Evolutionary conservation across 2,888 invertebrate genomes (phyloP), one percentile per base, ranked within the genome.

Genomic region (Sipha maydis): DNA sequence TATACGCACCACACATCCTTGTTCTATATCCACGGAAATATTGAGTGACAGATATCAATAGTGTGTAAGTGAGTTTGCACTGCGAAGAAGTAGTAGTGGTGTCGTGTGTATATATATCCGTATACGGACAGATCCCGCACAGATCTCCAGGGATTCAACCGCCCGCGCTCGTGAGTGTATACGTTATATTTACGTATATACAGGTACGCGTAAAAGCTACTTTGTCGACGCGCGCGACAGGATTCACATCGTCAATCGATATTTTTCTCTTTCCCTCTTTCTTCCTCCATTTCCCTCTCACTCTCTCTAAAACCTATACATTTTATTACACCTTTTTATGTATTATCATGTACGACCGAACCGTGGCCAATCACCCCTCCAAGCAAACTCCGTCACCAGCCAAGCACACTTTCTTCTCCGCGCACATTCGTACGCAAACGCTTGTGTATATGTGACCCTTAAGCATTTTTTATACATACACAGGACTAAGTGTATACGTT

Each of bases 31-130:
- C 71, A n/a, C 34, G 69, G 48, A 88, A 88, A 88, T 88, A 88
- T 88, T 88, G 88, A 88, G 88, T 88, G 88, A 88, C 88, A 38
- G 88, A 75, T 88, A 88, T 88, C 88, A 82, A 88, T 88, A 88
- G 75, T 67, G 83, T 61, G 79, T 34, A 88, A 88, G 88, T 88
- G 17, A 88, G 88, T 88, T 9, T 75, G 61, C 56, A 71, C 25
- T 7, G 48, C 41, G 28, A 85, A 85, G 77, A 67, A 28, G 56
- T 31, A 41, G 31, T 17, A 31, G 41, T 1, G 41, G 41, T 41
- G 41, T 41, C 41, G 8, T 61, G 48, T 83, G 31, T 41, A 41
- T 73, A 31, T 73, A 41, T 31, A 34, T 41, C 14, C 11, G 14
- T 71, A 25, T 28, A 54, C 4, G 61, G 1, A 8, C 41, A 41